Base-by-base conservation (phyloP, 2,797 vertebrate genomes). In the Sebastes minor region DNA sequence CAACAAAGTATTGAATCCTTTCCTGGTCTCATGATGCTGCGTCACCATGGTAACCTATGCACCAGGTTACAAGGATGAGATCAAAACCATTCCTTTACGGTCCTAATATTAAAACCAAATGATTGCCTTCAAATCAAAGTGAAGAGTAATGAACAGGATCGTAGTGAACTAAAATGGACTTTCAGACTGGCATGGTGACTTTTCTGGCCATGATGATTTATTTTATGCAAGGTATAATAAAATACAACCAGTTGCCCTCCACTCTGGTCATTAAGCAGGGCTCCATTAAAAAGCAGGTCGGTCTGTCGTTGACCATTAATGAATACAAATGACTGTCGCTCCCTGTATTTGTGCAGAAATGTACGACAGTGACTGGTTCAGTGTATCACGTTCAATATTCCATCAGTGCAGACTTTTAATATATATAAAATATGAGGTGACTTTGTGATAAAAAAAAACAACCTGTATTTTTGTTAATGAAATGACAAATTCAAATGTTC, bases 191-290 rank as follows among this genome's bases (percentile, higher is more conserved):
- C 28, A 49, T 28, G 16, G 46, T 20, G 60, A 27, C 60, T 67
- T 62, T 68, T 27, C 56, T 30, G 33, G 20, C 57, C 12, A 25
- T 77, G 42, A 66, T 68, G 13, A 49, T 80, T 74, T 56, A 38
- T 80, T 85, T 63, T 23, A 80, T 81, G 60, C 20, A 67, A 74
- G 30, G 65, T 70, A 61, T 66, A 75, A 75, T 76, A 71, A 56
- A 85, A 70, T 18, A 53, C 33, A 75, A 56, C 20, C 75, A 66
- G 30, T 25, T 74, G 25, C 62, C 65, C 46, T 28, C 66, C 62
- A 61, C 84, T 74, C 70, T 57, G 30, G 32, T 46, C 67, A 80
- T 75, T 75, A 69, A 63, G 49, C 35, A 59, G 25, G 20, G 57
- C 55, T 78, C 65, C 57, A 56, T 86, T 71, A 71, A 68, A 79